These are phyloP conservation scores for Lutraria lutraria DNA, from an alignment of 2,888 invertebrate genomes.

Conservation along the genomic window DNA sequence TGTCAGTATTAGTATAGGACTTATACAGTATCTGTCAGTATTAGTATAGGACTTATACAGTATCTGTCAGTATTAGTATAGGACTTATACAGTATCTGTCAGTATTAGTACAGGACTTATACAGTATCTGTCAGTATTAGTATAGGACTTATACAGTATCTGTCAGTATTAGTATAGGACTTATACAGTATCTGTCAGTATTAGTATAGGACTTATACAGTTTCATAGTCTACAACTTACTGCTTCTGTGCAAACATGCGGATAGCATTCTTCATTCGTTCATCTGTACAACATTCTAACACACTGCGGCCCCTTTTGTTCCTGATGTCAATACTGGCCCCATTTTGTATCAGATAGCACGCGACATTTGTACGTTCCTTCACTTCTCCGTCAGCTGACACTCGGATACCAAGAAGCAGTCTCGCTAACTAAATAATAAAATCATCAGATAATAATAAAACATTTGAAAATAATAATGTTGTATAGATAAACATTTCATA, in stretches of 20 bases:
- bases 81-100: no score
- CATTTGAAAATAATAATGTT: not conserved
- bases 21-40: no score
- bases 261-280: conserved; percentile 61
- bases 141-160: no score
- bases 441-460: not conserved
- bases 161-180: no score
- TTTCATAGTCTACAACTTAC: conserved; percentile 37
- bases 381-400: conserved; percentile 40
- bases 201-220: no score
- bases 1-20: no score
- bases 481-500: not conserved
- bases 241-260: conserved; percentile 57
- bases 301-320: conserved; percentile 68
- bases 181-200: no score
- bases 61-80: no score
- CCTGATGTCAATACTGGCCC: conserved; percentile 59
- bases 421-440: conserved; percentile 28
- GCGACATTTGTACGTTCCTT: conserved; percentile 69
- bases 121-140: no score
- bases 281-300: conserved; percentile 64
- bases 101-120: no score
- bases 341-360: conserved; percentile 69
- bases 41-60: no score
- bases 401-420: conserved; percentile 46